These are phyloP conservation scores for Sakesphorus luctuosus DNA, from an alignment of 2,113 vertebrate species.

Conservation along the genomic window DNA sequence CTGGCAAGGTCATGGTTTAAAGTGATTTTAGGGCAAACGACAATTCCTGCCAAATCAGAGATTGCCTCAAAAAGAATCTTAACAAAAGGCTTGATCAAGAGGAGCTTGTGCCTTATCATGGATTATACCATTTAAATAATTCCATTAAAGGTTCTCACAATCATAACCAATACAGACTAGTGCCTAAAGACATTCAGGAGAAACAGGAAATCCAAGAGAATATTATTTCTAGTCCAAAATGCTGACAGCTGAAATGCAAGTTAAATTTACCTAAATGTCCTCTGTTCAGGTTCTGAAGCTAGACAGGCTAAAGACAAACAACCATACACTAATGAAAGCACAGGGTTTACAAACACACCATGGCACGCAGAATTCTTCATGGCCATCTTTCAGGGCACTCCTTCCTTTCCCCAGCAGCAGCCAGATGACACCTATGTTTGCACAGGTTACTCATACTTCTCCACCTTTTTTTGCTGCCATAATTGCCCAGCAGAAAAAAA, in stretches of 20 bases:
- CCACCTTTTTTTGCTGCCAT: slow-evolving; percentile 8
- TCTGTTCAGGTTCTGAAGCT: neutral
- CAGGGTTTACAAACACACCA: neutral
- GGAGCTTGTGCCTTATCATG: neutral
- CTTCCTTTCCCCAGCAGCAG: neutral
- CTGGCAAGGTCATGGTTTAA: neutral
- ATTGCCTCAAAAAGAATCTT: neutral
- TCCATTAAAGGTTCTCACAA: neutral
- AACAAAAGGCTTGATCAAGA: neutral
- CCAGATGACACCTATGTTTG: neutral
- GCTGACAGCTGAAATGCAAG: rapidly evolving
- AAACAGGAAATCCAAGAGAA: neutral
- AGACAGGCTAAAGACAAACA: neutral
- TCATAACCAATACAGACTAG: neutral
- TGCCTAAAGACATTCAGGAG: neutral
- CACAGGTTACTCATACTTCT: slow-evolving; percentile 25
- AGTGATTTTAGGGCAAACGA: neutral
- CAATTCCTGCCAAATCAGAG: neutral
- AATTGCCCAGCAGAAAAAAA: neutral
- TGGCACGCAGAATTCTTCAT: neutral
- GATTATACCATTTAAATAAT: neutral
- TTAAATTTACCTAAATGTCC: neutral
- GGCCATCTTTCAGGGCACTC: neutral
- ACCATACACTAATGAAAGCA: neutral
- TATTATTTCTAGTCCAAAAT: neutral